Evolutionary conservation across 1,140 invertebrate species (phyloP).

Genomic region (Rhynchophorus ferrugineus): DNA sequence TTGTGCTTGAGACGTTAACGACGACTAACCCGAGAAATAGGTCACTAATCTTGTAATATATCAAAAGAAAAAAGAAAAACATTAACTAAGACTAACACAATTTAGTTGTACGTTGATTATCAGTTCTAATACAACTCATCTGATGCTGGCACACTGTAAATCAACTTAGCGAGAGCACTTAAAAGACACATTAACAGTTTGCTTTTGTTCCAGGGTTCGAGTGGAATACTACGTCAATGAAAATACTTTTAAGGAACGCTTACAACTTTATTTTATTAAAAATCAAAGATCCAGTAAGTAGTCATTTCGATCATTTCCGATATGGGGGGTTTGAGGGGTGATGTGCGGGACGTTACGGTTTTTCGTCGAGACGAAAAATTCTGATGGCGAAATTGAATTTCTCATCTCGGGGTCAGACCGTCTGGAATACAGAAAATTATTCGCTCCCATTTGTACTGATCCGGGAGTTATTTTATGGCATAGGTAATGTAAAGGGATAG

Average conservation of each 20-base stretch:
- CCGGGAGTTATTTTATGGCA: too few relatives aligned
- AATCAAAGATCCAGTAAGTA: conserved; percentile 98
- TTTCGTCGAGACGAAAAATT: neutral
- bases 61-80: too few relatives aligned
- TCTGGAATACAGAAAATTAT: neutral
- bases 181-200: conserved; percentile 10
- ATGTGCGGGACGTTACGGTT: too few relatives aligned
- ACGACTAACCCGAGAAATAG: too few relatives aligned
- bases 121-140: too few relatives aligned
- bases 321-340: neutral
- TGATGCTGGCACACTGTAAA: too few relatives aligned
- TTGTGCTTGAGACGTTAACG: too few relatives aligned
- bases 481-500: too few relatives aligned
- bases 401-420: neutral
- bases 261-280: conserved; percentile 98
- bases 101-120: too few relatives aligned
- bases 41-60: too few relatives aligned
- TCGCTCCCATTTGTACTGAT: too few relatives aligned
- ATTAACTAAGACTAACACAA: too few relatives aligned
- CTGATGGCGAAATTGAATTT: neutral
- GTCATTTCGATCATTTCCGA: conserved; percentile 19
- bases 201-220: conserved; percentile 77
- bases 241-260: conserved; percentile 95
- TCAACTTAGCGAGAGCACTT: conserved; percentile 7
- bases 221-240: conserved; percentile 99